Percentiles rank a stretch among this genome's conserved stretches.
phyloP scores from a whole-genome alignment of 2,797 vertebrate species.

The Cyprinodon diabolis region DNA sequence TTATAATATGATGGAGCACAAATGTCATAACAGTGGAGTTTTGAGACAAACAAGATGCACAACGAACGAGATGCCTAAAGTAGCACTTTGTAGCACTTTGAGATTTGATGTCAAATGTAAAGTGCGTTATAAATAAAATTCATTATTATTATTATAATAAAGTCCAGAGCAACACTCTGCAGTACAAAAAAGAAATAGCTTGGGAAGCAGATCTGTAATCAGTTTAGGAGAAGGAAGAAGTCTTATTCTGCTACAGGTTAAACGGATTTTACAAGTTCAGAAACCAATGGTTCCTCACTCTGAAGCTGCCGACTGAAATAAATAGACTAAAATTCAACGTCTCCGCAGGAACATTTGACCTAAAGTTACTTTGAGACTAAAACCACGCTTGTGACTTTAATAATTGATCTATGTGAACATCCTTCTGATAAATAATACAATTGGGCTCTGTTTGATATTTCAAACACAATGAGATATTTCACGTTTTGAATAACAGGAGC shows the following conservation, averaged over 20 bases:
- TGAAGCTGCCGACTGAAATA: background rate
- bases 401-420: background rate
- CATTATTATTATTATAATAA: too few species aligned
- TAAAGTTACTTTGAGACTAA: background rate
- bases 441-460: background rate
- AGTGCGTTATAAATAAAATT: too few species aligned
- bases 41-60: conserved; percentile 95
- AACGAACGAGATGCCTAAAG: conserved; percentile 87
- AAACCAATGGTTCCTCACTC: background rate
- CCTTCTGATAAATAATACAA: background rate
- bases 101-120: too few species aligned
- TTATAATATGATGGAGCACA: conserved; percentile 93
- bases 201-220: background rate
- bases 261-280: background rate
- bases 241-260: background rate
- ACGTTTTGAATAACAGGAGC: too few species aligned
- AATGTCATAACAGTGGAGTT: conserved; percentile 95
- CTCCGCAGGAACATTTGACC: background rate
- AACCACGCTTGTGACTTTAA: background rate
- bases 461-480: background rate
- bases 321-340: background rate
- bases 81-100: too few species aligned
- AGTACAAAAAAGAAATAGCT: background rate
- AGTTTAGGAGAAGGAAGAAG: background rate
- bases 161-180: conserved; percentile 64